Base-by-base conservation (phyloP, 1,140 invertebrate genomes). In the Magallana ariakensis region DNA sequence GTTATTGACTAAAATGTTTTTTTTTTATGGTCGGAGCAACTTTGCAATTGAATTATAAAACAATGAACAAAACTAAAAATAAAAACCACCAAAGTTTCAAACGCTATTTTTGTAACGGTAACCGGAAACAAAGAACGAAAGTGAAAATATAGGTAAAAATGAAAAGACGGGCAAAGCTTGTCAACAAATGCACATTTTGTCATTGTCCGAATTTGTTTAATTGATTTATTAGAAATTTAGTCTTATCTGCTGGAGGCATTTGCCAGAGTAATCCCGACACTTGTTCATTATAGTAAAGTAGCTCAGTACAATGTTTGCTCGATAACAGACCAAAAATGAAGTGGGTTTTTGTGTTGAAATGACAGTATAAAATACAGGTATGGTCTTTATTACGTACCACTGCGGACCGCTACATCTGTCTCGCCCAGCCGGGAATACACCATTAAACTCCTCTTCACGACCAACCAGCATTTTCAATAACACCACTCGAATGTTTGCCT, bases 371-470 rank as follows among this genome's bases (percentile, higher is more conserved):
- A 70, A 70, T 22, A 70, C 66, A 70, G 66, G 66, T 70, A 70
- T 70, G 33, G 22, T 8, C 66, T 70, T 70, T 19, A 70, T 70
- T 70, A 70, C 66, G 66, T 70, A 70, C 66, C 66, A 11, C 66
- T 70, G 33, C 19, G 33, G 22, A 11, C n/a, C 66, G 19, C 7
- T 70, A 70, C 66, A 70, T 70, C 66, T 70, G 66, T 70, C 66
- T 70, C 66, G 66, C 66, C 66, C 66, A 6, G 19, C 22, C 22
- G 33, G 66, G 66, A 70, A 70, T 70, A 70, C 66, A 70, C 66
- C 66, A 70, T 70, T 70, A 70, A 70, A 70, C n/a, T 70, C 66
- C 66, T 26, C 66, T 70, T 70, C 66, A 70, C 66, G 66, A 70
- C 66, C 26, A 70, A 70, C 66, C 66, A 70, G 19, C 66, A 70